Conservation (phyloP, 2,113 vertebrate genomes). For the Bubalus kerabau region DNA sequence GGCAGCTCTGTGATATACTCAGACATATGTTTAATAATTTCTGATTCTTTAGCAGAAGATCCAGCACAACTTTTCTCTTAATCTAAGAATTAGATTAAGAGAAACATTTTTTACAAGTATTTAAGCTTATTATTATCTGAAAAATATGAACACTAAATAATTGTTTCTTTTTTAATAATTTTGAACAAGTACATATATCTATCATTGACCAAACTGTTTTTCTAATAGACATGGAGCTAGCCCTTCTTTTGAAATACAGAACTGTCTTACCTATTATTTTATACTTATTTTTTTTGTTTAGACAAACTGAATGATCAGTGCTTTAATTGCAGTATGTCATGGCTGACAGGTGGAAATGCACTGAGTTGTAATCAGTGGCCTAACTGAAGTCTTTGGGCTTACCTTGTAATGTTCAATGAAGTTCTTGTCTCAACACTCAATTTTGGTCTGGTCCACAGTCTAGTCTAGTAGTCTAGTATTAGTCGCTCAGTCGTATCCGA, state of each 20-base stretch:
- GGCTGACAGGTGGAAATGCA: not conserved
- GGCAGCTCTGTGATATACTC: not conserved
- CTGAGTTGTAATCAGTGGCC: not conserved
- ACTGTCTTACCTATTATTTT: not conserved
- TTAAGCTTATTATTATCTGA: conserved; percentile 3
- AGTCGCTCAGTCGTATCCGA: not conserved
- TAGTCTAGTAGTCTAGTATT: not conserved
- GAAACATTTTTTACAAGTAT: not conserved
- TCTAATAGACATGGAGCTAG: not conserved
- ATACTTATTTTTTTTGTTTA: not conserved
- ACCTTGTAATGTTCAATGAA: not conserved
- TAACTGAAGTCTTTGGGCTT: not conserved
- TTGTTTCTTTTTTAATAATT: not conserved
- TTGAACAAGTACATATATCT: not conserved
- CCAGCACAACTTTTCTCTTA: not conserved
- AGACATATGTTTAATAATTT: not conserved
- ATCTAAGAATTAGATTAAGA: not conserved
- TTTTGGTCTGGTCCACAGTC: not conserved
- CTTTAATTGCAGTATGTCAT: not conserved
- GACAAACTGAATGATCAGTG: not conserved
- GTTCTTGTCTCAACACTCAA: not conserved
- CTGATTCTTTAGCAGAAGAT: not conserved
- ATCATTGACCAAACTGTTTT: not conserved
- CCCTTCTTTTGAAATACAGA: conserved; percentile 23
- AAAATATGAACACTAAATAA: conserved; percentile 3